Base-by-base conservation (phyloP, 1,140 invertebrate species). In the Lutraria rhynchaena region DNA sequence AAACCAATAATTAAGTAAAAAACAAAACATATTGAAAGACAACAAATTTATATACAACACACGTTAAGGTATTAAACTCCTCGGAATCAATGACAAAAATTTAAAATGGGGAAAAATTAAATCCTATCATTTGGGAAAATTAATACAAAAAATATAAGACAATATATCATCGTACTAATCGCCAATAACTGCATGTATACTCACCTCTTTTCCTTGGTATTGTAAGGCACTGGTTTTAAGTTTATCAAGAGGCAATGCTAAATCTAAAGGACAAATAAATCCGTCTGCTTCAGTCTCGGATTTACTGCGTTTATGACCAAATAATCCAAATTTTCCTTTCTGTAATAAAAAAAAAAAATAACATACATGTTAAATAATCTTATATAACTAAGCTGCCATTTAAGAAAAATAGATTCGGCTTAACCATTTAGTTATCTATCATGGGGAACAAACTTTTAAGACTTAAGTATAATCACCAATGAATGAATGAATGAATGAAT, bases 321-420 rank as follows among this genome's bases (percentile, higher is more conserved):
- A 98, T 90, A 98, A 96, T 49, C 95, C 95, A 92, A 96, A 97
- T 92, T 97, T 97, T 88, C 95, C 94, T 89, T 96, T 94, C 96
- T 97, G 89, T 73, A 94, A 93, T 19, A 19, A 55, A 19, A 55
- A 9, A 27, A 27, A 55, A 55, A 11, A 55, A 11, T 7, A 22
- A 19, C 51, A 22, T 63, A 63, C 15, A 3, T 63, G 37, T 15
- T 41, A 41, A 41, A 41, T 41, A 41, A n/a, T n/a, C 19, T 46
- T 19, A 11, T 11, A 46, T 11, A 19, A 46, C 44, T 11, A 46
- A 46, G 44, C 44, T 46, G 44, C 19, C 9, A 9, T 46, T 11
- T 46, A 46, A 46, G 19, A 46, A 46, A 11, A 46, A 46, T 11
- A 19, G 9, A 46, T 11, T 46, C 9, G 19, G 19, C 19, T 46